Evolutionary conservation across 2,888 invertebrate species (phyloP).

Genomic region (Pyralis farinalis): DNA sequence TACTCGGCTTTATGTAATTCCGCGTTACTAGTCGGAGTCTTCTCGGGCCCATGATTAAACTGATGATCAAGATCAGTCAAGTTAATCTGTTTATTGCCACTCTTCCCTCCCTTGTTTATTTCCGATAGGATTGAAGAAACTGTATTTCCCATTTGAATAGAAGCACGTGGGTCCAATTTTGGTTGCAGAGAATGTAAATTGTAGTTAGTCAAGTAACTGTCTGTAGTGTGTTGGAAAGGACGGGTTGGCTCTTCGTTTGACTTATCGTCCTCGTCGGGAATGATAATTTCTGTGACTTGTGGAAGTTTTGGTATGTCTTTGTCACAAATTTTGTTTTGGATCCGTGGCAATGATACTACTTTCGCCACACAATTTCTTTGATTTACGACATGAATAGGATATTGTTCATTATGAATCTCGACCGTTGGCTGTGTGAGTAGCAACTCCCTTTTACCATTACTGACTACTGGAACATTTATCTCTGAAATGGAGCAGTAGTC

Average conservation of each 20-base stretch:
- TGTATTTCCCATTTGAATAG: slow-evolving; percentile 82
- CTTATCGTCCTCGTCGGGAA: slow-evolving; percentile 83
- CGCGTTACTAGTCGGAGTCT: slow-evolving; percentile 36
- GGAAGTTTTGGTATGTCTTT: slow-evolving; percentile 87
- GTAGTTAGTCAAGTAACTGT: slow-evolving; percentile 64
- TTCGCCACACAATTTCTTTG: slow-evolving; percentile 70
- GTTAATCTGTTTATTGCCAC: slow-evolving; percentile 65
- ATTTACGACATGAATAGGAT: slow-evolving; percentile 57
- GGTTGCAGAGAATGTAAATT: slow-evolving; percentile 66
- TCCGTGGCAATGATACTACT: slow-evolving; percentile 66
- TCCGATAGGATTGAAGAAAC: slow-evolving; percentile 82
- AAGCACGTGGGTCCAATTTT: slow-evolving; percentile 73
- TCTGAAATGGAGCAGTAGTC: slow-evolving; percentile 90
- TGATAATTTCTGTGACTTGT: slow-evolving; percentile 87
- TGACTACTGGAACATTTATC: slow-evolving; percentile 84
- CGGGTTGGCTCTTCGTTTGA: slow-evolving; percentile 53
- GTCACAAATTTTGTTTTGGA: slow-evolving; percentile 71
- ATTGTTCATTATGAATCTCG: slow-evolving; percentile 76
- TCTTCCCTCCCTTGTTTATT: slow-evolving; percentile 75
- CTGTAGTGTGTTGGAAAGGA: slow-evolving; percentile 54
- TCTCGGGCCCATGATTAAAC: slow-evolving; percentile 58
- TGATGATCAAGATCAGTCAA: slow-evolving; percentile 69
- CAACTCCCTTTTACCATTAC: slow-evolving; percentile 76
- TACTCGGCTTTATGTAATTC: slow-evolving; percentile 68
- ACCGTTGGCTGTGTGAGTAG: slow-evolving; percentile 77